These are phyloP conservation scores for Crioceris asparagi DNA, from an alignment of 2,888 invertebrate genomes.

Conservation along the genomic window DNA sequence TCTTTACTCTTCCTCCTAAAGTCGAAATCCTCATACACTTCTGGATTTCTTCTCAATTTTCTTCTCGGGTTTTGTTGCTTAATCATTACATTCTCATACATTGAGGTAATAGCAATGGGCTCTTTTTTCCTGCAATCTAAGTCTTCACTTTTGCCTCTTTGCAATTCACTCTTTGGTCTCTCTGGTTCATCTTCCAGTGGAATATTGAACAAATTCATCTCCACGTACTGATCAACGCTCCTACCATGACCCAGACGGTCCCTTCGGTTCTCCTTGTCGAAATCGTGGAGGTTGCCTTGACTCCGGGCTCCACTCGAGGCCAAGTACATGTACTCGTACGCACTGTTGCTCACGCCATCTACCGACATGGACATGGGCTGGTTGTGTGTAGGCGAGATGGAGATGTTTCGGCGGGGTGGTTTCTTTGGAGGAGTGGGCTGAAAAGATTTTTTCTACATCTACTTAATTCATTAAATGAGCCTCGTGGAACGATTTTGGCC, in stretches of 20 bases:
- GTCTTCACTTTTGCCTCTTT: conserved; percentile 38
- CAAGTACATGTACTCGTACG: conserved; percentile 52
- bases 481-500: neutral
- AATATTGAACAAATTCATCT: conserved; percentile 50
- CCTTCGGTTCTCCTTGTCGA: conserved; percentile 41
- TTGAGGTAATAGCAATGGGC: conserved; percentile 62
- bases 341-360: conserved; percentile 48
- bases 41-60: conserved; percentile 53
- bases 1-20: conserved; percentile 35
- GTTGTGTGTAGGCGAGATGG: conserved; percentile 73
- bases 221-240: conserved; percentile 69
- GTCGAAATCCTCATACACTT: conserved; percentile 53
- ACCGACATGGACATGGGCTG: conserved; percentile 48
- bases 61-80: conserved; percentile 63
- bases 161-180: conserved; percentile 31
- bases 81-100: conserved; percentile 60
- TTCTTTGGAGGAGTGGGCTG: conserved; percentile 83
- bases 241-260: conserved; percentile 55
- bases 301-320: conserved; percentile 57
- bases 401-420: conserved; percentile 76
- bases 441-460: neutral
- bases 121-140: conserved; percentile 42
- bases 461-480: neutral
- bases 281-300: conserved; percentile 60
- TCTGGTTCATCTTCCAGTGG: conserved; percentile 33